Percentiles rank a stretch among this genome's conserved stretches.
These are phyloP conservation scores for Euzetes globulus DNA, from an alignment of 2,888 invertebrate species.

Conservation along the genomic window DNA sequence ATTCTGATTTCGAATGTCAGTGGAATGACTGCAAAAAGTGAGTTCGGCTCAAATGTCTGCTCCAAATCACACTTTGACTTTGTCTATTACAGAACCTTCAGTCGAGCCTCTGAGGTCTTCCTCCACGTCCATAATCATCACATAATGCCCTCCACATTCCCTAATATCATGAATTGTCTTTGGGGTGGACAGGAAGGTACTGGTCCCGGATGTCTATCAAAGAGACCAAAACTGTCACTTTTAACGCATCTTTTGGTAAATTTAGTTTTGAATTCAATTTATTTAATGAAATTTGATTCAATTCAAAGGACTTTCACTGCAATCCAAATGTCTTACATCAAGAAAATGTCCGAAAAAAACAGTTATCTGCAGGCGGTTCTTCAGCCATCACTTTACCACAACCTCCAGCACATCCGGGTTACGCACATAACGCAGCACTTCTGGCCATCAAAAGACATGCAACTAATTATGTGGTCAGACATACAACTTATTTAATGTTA, in stretches of 20 bases:
- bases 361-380: conserved; percentile 52
- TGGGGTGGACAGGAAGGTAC: conserved; percentile 54
- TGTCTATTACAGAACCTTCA: conserved; percentile 48
- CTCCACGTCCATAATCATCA: conserved; percentile 77
- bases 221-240: conserved; percentile 81
- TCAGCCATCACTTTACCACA: conserved; percentile 54
- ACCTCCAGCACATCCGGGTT: conserved; percentile 67
- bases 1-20: conserved; percentile 38
- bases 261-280: background rate
- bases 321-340: conserved; percentile 35
- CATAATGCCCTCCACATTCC: conserved; percentile 40
- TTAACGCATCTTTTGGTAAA: conserved; percentile 77
- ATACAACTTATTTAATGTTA: too few species aligned
- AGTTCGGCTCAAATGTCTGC: background rate
- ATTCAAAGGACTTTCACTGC: conserved; percentile 37
- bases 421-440: conserved; percentile 88
- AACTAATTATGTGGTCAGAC: conserved; percentile 57
- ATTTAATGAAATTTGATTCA: background rate
- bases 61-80: background rate
- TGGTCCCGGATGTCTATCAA: conserved; percentile 76
- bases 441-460: conserved; percentile 95
- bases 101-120: conserved; percentile 56
- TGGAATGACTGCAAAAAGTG: conserved; percentile 42
- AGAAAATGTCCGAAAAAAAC: conserved; percentile 58
- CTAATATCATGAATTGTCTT: conserved; percentile 70